Evolutionary conservation across 1,140 invertebrate species (phyloP).

Genomic region (Thaumetopoea pityocampa): DNA sequence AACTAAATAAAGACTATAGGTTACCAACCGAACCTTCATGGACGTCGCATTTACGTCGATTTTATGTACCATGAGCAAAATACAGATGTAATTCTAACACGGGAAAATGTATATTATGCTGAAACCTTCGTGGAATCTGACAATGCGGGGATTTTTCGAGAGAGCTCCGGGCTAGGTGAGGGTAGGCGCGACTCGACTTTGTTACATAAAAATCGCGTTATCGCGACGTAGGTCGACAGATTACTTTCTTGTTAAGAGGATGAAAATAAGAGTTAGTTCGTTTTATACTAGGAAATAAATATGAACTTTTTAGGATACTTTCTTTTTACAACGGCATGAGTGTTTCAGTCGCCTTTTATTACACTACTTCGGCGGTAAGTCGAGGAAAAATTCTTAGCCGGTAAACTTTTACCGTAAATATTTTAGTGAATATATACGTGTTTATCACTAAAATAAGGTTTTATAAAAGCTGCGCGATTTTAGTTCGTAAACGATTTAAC

Average conservation of each 20-base stretch:
- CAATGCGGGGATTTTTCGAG: conserved; percentile 62
- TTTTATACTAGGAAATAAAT: conserved; percentile 57
- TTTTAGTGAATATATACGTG: conserved; percentile 13
- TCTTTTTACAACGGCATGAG: conserved; percentile 25
- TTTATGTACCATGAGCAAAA: conserved; percentile 64
- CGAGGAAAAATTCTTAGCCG: conserved; percentile 17
- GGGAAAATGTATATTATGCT: conserved; percentile 63
- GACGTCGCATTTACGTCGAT: conserved; percentile 55
- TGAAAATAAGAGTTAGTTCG: conserved; percentile 64
- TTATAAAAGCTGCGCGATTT: conserved; percentile 5
- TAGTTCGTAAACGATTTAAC: conserved; percentile 10
- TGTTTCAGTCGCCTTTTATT: conserved; percentile 27
- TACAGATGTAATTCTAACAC: conserved; percentile 64
- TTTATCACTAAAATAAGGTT: conserved; percentile 11
- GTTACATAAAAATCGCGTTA: conserved; percentile 74
- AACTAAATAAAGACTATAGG: conserved; percentile 53
- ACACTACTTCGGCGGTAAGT: conserved; percentile 19
- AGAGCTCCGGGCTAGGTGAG: conserved; percentile 64
- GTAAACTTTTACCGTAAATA: conserved; percentile 19
- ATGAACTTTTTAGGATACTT: conserved; percentile 42
- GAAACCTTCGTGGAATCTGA: conserved; percentile 62
- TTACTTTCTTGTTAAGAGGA: conserved; percentile 73
- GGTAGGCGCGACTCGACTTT: conserved; percentile 68
- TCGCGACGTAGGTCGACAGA: conserved; percentile 64
- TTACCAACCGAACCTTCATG: conserved; percentile 33